Evolutionary conservation across 1,140 invertebrate species (phyloP), one percentile per base, ranked within the genome.

Genomic region (Drosophila pseudoananassae): DNA sequence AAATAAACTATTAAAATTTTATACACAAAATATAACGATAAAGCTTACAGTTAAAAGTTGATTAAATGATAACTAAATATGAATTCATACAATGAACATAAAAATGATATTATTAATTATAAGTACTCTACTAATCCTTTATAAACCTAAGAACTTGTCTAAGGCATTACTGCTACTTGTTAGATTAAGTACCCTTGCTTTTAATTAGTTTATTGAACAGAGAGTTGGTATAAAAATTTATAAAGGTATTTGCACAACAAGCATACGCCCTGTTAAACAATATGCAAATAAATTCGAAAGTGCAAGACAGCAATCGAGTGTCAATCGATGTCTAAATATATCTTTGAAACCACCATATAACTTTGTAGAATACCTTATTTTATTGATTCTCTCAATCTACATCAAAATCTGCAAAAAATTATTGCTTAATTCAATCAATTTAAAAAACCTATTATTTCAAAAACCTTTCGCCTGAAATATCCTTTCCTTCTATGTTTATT

Each of bases 191-290:
- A 36, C 33, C 1, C 10, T 36, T 36, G 33, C 10, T 36, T 36
- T 12, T 36, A 36, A 36, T 36, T 0, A n/a, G 3, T 12, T 27
- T 27, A 0, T 27, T 7, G 0, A 6, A 27, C 5, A 27, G 6
- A 27, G 25, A 27, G 5, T 27, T 27, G 4, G 14, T 14, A 14
- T 2, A n/a, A 40, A 40, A 40, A 14, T 40, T 4, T 12, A 12
- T 14, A 6, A n/a, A 40, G 5, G 0, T 17, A 7, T 23, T 46
- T 3, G 6, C 14, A 9, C 17, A 23, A 3, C 53, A 66, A 56
- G 40, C 46, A 80, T 71, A 74, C 74, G 60, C 52, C 63, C 25
- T 15, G 80, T 79, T 23, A 8, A 10, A 10, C 43, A 23, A 9
- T 23, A 17, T 17, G 17, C 43, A 46, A 20, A 20, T 46, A 46